Evolutionary conservation across 2,888 invertebrate genomes (phyloP).

Genomic region (Mythimna ferrago): DNA sequence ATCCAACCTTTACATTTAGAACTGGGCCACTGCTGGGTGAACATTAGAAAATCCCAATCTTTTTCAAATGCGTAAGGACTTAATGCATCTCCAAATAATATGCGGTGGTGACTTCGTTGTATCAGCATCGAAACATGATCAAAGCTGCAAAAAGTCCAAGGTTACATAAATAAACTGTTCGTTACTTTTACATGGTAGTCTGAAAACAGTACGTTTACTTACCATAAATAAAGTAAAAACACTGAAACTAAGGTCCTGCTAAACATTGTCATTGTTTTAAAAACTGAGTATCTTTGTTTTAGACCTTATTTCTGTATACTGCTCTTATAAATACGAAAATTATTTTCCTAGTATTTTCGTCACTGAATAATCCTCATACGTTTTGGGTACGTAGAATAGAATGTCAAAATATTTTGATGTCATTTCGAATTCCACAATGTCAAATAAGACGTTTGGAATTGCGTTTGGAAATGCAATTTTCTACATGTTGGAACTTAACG

Average conservation of each 20-base stretch:
- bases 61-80: constrained; percentile 58
- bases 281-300: background rate
- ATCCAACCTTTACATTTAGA: constrained; percentile 93
- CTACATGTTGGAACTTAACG: too few species aligned
- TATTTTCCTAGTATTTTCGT: constrained; percentile 6
- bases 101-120: constrained; percentile 18
- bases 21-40: constrained; percentile 80
- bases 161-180: constrained; percentile 18
- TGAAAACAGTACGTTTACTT: constrained; percentile 20
- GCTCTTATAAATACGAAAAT: background rate
- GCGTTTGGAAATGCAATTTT: constrained; percentile 20
- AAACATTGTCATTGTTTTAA: constrained; percentile 36
- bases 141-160: constrained; percentile 58
- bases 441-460: constrained; percentile 6
- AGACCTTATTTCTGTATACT: background rate
- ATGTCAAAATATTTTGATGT: constrained; percentile 29
- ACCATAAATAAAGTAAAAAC: constrained; percentile 57
- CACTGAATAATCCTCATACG: background rate
- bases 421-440: background rate
- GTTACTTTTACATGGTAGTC: constrained; percentile 13
- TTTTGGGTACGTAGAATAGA: background rate
- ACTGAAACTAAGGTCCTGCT: constrained; percentile 39
- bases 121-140: constrained; percentile 46
- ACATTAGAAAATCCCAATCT: constrained; percentile 94
- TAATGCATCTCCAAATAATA: constrained; percentile 7